A percentile compares a stretch with the other conserved stretches of the same genome.
phyloP scores from a whole-genome alignment of 2,797 vertebrate species.

The Chelmon rostratus region DNA sequence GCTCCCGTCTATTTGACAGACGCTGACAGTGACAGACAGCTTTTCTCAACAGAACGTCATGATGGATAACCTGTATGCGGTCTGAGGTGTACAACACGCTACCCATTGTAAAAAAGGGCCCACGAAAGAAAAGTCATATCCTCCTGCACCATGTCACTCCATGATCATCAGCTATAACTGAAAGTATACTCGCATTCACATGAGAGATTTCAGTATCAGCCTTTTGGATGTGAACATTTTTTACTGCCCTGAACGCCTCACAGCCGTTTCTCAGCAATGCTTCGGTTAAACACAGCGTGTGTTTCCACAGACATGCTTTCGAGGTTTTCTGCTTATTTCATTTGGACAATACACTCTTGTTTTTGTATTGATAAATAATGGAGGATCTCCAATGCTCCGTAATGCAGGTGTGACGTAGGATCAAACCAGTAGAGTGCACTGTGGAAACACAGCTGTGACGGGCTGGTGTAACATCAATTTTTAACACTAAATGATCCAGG shows the following conservation, averaged over 20 bases:
- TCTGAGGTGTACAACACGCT: not conserved
- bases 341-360: not conserved
- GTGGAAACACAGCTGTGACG: conserved; percentile 3
- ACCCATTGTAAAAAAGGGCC: conserved; percentile 14
- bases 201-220: not conserved
- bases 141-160: not conserved
- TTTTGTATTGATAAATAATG: conserved; percentile 1
- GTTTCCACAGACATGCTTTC: not conserved
- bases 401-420: conserved; percentile 16
- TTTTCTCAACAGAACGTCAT: conserved; percentile 52
- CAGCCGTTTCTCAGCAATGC: not conserved
- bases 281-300: not conserved
- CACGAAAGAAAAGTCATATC: conserved; percentile 2
- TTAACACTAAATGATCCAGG: not conserved
- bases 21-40: conserved; percentile 60
- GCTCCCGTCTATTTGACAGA: conserved; percentile 49
- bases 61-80: conserved; percentile 48
- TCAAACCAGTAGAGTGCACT: conserved; percentile 47
- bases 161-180: not conserved
- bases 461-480: not conserved
- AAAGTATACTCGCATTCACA: not conserved
- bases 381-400: not conserved
- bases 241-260: not conserved
- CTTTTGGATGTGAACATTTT: not conserved
- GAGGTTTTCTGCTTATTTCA: not conserved